Percentiles rank a stretch among this genome's conserved stretches.
Conservation (phyloP, 1,140 invertebrate species). For the Laupala kohalensis region DNA sequence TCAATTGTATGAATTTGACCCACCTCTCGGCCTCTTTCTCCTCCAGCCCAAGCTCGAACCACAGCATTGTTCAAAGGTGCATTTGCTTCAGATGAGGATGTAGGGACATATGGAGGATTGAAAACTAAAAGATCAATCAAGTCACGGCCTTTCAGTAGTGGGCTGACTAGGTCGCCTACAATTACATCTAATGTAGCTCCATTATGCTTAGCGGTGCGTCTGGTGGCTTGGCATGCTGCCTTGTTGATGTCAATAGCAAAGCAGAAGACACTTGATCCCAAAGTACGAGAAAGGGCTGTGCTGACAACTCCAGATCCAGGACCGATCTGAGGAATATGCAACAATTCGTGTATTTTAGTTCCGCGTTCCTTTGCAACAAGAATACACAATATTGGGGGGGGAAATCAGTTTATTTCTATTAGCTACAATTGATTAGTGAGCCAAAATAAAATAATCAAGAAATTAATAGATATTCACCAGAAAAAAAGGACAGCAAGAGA, state of each 20-base stretch:
- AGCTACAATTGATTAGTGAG: no score
- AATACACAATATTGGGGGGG: no score
- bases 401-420: no score
- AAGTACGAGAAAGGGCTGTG: constrained; percentile 62
- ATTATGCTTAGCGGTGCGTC: constrained; percentile 50
- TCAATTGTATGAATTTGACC: no score
- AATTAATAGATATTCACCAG: no score
- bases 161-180: constrained; percentile 48
- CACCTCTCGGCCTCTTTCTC: constrained; percentile 59
- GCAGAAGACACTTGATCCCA: constrained; percentile 40
- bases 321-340: constrained; percentile 44
- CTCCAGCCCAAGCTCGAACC: constrained; percentile 72
- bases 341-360: no score
- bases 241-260: constrained; percentile 74
- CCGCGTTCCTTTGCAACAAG: no score
- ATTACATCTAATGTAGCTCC: constrained; percentile 46
- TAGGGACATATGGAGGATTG: constrained; percentile 96
- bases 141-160: constrained; percentile 28
- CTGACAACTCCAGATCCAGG: constrained; percentile 86
- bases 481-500: no score
- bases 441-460: no score
- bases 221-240: constrained; percentile 56
- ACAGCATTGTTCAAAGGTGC: constrained; percentile 26
- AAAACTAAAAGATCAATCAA: constrained; percentile 80
- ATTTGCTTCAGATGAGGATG: constrained; percentile 53